Percentiles rank a stretch among this genome's conserved stretches.
phyloP scores from a whole-genome alignment of 2,113 vertebrate species.

The Plecturocebus donacophilus region DNA sequence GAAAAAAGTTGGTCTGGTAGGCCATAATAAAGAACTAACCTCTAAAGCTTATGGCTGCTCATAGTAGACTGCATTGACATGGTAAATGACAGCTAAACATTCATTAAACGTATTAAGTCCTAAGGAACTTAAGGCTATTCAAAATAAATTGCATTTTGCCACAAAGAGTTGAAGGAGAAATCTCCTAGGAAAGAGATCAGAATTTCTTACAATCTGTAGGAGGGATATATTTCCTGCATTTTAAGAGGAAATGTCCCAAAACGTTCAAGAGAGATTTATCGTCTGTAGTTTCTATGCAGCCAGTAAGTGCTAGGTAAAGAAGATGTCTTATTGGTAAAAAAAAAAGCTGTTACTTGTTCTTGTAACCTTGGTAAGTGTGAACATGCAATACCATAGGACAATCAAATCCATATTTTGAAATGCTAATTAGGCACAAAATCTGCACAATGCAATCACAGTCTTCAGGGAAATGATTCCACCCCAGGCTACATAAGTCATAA shows the following conservation, averaged over 20 bases:
- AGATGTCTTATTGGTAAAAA: background rate
- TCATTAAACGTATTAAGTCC: constrained; percentile 24
- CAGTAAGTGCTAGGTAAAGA: background rate
- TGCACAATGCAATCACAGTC: background rate
- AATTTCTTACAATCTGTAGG: constrained; percentile 27
- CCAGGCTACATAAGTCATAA: background rate
- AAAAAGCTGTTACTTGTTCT: background rate
- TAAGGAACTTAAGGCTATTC: constrained; percentile 39
- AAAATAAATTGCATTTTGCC: constrained; percentile 73
- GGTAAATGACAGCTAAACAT: constrained; percentile 46
- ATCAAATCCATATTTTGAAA: background rate
- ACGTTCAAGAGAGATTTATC: constrained; percentile 8
- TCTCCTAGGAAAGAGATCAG: constrained; percentile 58
- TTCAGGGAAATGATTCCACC: background rate
- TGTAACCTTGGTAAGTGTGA: background rate
- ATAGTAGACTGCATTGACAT: background rate
- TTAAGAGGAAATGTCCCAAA: constrained; percentile 31
- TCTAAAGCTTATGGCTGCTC: background rate
- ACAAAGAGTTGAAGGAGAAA: constrained; percentile 70
- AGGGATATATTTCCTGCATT: constrained; percentile 28
- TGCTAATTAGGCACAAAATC: background rate
- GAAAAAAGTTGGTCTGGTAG: background rate
- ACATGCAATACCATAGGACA: background rate
- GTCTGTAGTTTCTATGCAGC: background rate
- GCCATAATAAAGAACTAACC: background rate